Conservation (phyloP, 1,140 invertebrate genomes). For the Aphaenogaster ashmeadi region DNA sequence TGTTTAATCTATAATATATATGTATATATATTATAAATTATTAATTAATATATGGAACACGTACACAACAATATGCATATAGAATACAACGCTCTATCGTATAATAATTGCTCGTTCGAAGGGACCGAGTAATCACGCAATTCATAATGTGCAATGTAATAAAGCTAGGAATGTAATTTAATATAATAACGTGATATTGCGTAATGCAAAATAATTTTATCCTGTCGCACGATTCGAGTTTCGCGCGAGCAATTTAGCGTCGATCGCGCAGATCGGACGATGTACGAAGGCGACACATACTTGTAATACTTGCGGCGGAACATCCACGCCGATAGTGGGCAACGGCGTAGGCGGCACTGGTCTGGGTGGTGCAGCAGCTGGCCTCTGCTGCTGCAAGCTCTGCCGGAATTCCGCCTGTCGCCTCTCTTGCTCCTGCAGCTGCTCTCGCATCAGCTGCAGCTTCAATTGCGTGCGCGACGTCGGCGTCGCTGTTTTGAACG, state of each 20-base stretch:
- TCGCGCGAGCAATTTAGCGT: slow-evolving; percentile 35
- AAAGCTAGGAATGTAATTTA: slow-evolving; percentile 2
- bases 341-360: slow-evolving; percentile 88
- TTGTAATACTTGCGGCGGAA: slow-evolving; percentile 93
- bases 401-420: slow-evolving; percentile 87
- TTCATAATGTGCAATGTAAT: not conserved
- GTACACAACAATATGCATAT: not conserved
- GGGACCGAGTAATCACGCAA: not conserved
- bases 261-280: slow-evolving; percentile 18
- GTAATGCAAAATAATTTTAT: not conserved
- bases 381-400: slow-evolving; percentile 88
- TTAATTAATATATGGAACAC: not conserved
- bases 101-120: not conserved
- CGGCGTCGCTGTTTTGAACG: slow-evolving; percentile 93
- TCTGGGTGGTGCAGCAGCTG: slow-evolving; percentile 86
- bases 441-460: slow-evolving; percentile 94
- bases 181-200: not conserved
- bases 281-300: slow-evolving; percentile 84
- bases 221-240: not conserved
- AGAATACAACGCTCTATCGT: not conserved
- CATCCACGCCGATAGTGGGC: slow-evolving; percentile 90
- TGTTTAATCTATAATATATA: not conserved
- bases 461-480: slow-evolving; percentile 95
- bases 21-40: not conserved
- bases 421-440: slow-evolving; percentile 92